phyloP scores from a whole-genome alignment of 2,113 vertebrate genomes.

The Willisornis vidua region DNA sequence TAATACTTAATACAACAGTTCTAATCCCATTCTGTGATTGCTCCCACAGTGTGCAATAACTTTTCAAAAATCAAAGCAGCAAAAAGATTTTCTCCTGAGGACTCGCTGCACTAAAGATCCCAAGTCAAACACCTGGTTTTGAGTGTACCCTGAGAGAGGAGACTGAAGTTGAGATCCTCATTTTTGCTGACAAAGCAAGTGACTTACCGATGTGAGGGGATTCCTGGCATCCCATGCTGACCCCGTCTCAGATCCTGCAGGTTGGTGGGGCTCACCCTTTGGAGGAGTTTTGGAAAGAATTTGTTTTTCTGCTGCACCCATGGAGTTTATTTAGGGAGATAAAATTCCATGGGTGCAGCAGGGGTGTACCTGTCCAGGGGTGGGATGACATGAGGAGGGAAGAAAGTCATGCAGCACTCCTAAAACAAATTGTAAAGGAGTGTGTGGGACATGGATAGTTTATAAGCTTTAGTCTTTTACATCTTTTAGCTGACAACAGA shows the following conservation, averaged over 20 bases:
- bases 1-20: not conserved
- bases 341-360: not conserved
- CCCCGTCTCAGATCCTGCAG: slow-evolving; percentile 53
- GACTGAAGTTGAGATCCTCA: slow-evolving; percentile 67
- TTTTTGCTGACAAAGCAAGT: slow-evolving; percentile 54
- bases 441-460: not conserved
- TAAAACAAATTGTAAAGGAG: not conserved
- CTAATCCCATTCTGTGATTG: not conserved
- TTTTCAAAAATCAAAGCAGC: not conserved
- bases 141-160: slow-evolving; percentile 61
- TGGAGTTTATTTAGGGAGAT: not conserved
- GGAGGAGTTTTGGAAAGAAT: slow-evolving; percentile 61
- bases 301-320: slow-evolving; percentile 73
- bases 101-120: not conserved
- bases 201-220: slow-evolving; percentile 61
- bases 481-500: not conserved
- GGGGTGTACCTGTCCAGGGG: not conserved
- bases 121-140: slow-evolving; percentile 43
- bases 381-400: not conserved
- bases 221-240: slow-evolving; percentile 61
- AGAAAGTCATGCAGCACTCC: not conserved
- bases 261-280: slow-evolving; percentile 42
- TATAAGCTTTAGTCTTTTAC: not conserved
- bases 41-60: not conserved
- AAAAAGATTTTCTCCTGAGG: not conserved